Conservation (phyloP, 2,888 invertebrate species). For the Disparrhopalites patrizii region DNA sequence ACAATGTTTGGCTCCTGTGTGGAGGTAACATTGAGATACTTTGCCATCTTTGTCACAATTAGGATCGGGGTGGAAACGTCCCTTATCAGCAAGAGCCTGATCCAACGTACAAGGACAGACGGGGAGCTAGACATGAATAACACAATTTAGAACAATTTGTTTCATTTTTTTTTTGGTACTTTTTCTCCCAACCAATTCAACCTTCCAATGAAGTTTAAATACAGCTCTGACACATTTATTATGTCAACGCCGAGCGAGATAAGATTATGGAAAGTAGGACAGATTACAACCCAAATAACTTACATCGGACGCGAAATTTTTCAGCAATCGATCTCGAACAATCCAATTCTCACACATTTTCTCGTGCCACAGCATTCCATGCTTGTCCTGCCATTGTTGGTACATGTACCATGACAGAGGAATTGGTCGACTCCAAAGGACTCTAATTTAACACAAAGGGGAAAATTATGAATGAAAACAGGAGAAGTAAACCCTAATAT, state of each 20-base stretch:
- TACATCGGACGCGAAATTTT: slow-evolving; percentile 75
- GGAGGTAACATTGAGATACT: slow-evolving; percentile 74
- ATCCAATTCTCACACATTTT: slow-evolving; percentile 87
- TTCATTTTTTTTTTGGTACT: neutral
- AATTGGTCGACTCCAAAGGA: slow-evolving; percentile 86
- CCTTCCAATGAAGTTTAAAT: neutral
- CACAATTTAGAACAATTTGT: neutral
- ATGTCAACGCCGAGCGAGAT: too few species aligned
- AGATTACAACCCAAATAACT: neutral
- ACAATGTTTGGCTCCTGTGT: slow-evolving; percentile 86
- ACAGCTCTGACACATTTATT: neutral
- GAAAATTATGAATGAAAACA: neutral
- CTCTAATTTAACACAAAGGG: too few species aligned
- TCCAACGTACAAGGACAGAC: slow-evolving; percentile 84
- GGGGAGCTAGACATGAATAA: slow-evolving; percentile 53
- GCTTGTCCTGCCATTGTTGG: slow-evolving; percentile 77
- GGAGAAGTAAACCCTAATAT: neutral
- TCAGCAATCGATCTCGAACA: slow-evolving; percentile 71
- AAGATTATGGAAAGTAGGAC: neutral
- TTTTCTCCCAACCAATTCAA: too few species aligned
- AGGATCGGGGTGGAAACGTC: slow-evolving; percentile 83
- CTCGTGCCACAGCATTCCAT: slow-evolving; percentile 78
- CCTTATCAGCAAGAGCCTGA: slow-evolving; percentile 87
- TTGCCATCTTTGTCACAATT: slow-evolving; percentile 89
- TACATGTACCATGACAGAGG: slow-evolving; percentile 90